These are phyloP conservation scores for Corvus cornix DNA, from an alignment of 2,113 vertebrate genomes.

Conservation along the genomic window DNA sequence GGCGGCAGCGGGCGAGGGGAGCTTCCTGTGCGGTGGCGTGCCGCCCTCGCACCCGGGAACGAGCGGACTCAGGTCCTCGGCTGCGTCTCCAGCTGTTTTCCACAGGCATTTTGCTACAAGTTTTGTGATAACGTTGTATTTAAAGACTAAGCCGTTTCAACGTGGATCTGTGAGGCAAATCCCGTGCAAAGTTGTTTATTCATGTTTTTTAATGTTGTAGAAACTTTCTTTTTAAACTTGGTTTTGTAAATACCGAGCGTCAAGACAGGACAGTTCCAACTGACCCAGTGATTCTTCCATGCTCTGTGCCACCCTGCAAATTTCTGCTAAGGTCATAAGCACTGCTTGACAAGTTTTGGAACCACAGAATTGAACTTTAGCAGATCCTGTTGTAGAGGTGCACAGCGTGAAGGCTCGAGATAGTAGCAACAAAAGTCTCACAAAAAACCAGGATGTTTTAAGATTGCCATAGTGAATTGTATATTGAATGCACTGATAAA, in stretches of 20 bases:
- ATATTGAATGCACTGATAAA: neutral
- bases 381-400: neutral
- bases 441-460: neutral
- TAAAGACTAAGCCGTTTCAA: neutral
- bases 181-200: neutral
- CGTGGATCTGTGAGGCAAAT: neutral
- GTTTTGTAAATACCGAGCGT: neutral
- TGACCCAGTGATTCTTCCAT: rapidly evolving
- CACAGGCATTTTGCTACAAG: rapidly evolving
- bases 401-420: neutral
- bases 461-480: neutral
- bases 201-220: rapidly evolving
- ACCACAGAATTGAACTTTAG: rapidly evolving
- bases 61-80: rapidly evolving
- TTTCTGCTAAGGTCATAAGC: rapidly evolving
- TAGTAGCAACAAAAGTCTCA: neutral
- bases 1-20: neutral
- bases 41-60: neutral
- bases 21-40: rapidly evolving
- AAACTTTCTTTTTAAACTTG: neutral
- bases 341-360: neutral
- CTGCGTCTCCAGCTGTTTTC: rapidly evolving
- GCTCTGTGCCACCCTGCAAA: rapidly evolving
- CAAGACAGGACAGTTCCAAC: rapidly evolving
- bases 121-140: rapidly evolving